Evolutionary conservation across 2,113 vertebrate genomes (phyloP).

Genomic region (Urocynchramus pylzowi): DNA sequence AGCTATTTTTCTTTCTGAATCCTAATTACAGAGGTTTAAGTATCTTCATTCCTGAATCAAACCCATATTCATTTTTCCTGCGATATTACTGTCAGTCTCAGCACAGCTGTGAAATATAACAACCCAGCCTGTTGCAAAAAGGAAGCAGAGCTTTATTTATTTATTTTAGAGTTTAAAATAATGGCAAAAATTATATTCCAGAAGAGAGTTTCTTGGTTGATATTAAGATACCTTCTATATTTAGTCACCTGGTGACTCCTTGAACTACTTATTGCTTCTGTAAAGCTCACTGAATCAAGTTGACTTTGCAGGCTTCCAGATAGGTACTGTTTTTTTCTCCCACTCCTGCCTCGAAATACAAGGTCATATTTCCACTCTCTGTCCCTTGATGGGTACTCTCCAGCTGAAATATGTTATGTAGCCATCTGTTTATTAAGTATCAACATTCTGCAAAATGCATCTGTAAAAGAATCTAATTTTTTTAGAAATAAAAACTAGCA

Average conservation of each 20-base stretch:
- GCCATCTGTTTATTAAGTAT: constrained; percentile 47
- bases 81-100: not conserved
- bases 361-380: not conserved
- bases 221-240: not conserved
- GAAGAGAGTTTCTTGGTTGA: not conserved
- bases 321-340: not conserved
- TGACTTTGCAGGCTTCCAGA: not conserved
- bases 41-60: not conserved
- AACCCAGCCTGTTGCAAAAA: not conserved
- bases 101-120: not conserved
- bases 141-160: not conserved
- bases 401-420: not conserved
- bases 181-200: not conserved
- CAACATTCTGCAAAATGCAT: not conserved
- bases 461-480: not conserved
- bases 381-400: not conserved
- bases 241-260: not conserved
- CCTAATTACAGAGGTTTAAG: not conserved
- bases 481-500: not conserved
- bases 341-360: not conserved
- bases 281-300: not conserved
- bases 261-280: not conserved
- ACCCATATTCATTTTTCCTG: not conserved
- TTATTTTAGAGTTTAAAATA: not conserved
- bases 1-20: not conserved